Evolutionary conservation across 2,888 invertebrate species (phyloP), one percentile per base, ranked within the genome.

Genomic region (Chouioia cunea): DNA sequence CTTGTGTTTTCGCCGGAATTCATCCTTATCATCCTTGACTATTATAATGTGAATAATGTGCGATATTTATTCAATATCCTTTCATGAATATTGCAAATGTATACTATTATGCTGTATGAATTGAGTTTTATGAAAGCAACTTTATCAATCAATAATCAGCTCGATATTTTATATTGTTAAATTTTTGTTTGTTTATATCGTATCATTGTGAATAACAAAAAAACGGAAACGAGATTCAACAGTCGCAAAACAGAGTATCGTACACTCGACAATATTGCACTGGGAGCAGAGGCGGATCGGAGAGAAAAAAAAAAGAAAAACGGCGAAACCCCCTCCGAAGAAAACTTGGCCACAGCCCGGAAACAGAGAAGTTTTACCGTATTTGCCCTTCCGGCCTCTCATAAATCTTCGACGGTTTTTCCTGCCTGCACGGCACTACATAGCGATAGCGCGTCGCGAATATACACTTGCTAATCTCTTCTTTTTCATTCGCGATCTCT

Each of bases 331-430:
- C 57, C 65, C 60, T 72, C 68, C 72, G 75, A 77, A 81, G 81
- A 79, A 83, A 84, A 83, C 79, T 85, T 85, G 82, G 59, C 79
- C 82, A 80, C 78, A 81, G 78, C 78, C 78, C 83, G 85, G 84
- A 85, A 82, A 80, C 81, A 76, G 79, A 78, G 79, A 84, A 85
- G 85, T 83, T 83, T 83, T 81, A 84, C 83, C 85, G 84, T 85
- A 85, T 85, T 85, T 82, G 83, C 83, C 81, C 83, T 83, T 85
- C 85, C 85, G 84, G 82, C 72, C 10, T 74, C 78, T n/a, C 73
- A 84, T 85, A 85, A 85, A 85, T 85, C 82, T 80, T 67, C 50
- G 56, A 15, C 14, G 0, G 59, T 63, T 71, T 65, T 70, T 75
- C 77, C 77, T 74, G 76, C 76, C 69, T 70, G 48, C 65, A 18